phyloP scores from a whole-genome alignment of 2,113 vertebrate species.

The Microtus oregoni region DNA sequence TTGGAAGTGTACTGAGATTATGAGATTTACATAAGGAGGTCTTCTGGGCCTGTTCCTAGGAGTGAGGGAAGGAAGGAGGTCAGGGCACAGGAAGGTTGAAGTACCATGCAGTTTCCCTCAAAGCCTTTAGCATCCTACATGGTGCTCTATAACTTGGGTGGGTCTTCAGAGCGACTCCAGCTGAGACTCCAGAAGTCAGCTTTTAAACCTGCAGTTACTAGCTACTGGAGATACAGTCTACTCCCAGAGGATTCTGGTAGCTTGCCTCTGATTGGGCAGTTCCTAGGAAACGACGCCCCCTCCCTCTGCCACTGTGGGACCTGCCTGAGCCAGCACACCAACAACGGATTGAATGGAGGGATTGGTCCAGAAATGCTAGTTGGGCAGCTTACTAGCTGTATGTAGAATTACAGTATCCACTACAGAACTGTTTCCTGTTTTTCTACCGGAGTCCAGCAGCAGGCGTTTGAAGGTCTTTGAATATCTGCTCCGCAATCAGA shows the following conservation, averaged over 20 bases:
- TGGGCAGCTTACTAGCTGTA: fast-evolving
- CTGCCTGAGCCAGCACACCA: no score
- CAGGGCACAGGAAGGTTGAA: neutral
- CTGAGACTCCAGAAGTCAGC: neutral
- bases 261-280: neutral
- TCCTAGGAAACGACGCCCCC: neutral
- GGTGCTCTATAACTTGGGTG: neutral
- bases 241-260: fast-evolving
- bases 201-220: neutral
- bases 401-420: neutral
- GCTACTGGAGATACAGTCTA: no score
- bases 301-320: neutral
- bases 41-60: neutral
- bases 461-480: neutral
- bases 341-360: no score
- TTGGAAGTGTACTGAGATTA: neutral
- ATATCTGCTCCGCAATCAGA: neutral
- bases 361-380: neutral
- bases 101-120: neutral
- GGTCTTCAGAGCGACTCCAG: neutral
- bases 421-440: neutral
- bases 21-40: neutral
- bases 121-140: neutral
- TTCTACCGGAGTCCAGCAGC: neutral
- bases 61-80: neutral